These are phyloP conservation scores for Hydropsyche betteni DNA, from an alignment of 2,888 invertebrate species.

Conservation along the genomic window DNA sequence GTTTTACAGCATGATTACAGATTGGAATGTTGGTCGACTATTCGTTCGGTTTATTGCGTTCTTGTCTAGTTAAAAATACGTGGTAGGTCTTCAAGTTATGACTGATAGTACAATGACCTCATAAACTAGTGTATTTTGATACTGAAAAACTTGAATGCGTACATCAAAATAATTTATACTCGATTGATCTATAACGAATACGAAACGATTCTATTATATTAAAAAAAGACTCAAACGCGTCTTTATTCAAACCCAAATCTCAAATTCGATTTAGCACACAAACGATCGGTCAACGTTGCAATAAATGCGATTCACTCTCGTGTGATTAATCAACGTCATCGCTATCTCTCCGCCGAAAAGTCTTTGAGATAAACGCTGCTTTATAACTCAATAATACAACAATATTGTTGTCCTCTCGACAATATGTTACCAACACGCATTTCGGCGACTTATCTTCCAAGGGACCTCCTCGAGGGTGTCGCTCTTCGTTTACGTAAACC, in stretches of 20 bases:
- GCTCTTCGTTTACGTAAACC: slow-evolving; percentile 5
- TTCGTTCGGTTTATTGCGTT: neutral
- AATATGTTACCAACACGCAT: neutral
- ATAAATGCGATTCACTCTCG: neutral
- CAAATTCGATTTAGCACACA: too few relatives aligned
- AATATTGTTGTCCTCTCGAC: neutral
- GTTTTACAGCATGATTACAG: slow-evolving; percentile 23
- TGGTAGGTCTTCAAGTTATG: too few relatives aligned
- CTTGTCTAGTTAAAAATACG: slow-evolving; percentile 1
- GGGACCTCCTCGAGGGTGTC: too few relatives aligned
- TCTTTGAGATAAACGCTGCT: slow-evolving; percentile 12
- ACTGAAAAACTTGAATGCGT: too few relatives aligned
- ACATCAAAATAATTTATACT: too few relatives aligned
- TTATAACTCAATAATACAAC: slow-evolving; percentile 24
- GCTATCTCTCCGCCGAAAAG: slow-evolving; percentile 16
- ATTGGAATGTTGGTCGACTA: neutral
- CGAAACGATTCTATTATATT: too few relatives aligned
- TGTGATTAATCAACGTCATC: slow-evolving; percentile 34
- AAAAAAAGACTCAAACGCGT: too few relatives aligned
- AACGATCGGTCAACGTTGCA: neutral
- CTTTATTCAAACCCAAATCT: too few relatives aligned
- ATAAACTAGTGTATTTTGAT: too few relatives aligned
- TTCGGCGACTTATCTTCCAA: neutral
- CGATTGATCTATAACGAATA: too few relatives aligned
- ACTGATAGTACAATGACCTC: too few relatives aligned